These are phyloP conservation scores for Parasteatoda tepidariorum DNA, from an alignment of 1,140 invertebrate genomes.

Conservation along the genomic window DNA sequence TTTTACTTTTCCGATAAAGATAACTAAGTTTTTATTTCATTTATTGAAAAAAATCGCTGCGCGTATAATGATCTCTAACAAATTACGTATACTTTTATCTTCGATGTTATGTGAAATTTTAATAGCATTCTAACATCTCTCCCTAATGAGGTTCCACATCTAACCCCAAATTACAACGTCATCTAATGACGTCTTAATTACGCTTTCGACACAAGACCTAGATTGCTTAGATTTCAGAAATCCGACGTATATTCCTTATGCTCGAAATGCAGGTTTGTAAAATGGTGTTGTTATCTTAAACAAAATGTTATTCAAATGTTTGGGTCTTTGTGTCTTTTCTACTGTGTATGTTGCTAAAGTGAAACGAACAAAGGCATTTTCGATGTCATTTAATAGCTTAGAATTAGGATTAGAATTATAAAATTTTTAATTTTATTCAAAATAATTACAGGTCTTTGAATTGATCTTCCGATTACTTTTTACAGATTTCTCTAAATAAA, in stretches of 20 bases:
- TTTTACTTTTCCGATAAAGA: no score
- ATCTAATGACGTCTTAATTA: slow-evolving; percentile 58
- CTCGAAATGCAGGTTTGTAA: slow-evolving; percentile 5
- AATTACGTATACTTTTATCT: slow-evolving; percentile 17
- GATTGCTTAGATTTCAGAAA: slow-evolving; percentile 50
- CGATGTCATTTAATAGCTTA: no score
- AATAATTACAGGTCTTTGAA: no score
- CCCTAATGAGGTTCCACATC: slow-evolving; percentile 44
- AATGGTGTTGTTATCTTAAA: no score
- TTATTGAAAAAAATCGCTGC: no score
- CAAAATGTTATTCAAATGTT: no score
- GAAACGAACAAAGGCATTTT: no score
- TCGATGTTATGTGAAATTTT: slow-evolving; percentile 1
- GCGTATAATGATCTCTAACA: neutral
- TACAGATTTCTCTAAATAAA: no score
- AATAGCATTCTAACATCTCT: slow-evolving; percentile 13
- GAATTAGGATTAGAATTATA: no score
- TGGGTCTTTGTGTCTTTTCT: neutral
- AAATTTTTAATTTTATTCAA: no score
- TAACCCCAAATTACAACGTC: slow-evolving; percentile 53
- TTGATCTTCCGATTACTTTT: no score
- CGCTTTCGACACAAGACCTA: slow-evolving; percentile 33
- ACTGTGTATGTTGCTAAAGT: neutral
- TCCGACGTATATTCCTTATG: slow-evolving; percentile 28
- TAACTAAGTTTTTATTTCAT: no score